Evolutionary conservation across 2,113 vertebrate genomes (phyloP).

Genomic region (Gila orcuttii): DNA sequence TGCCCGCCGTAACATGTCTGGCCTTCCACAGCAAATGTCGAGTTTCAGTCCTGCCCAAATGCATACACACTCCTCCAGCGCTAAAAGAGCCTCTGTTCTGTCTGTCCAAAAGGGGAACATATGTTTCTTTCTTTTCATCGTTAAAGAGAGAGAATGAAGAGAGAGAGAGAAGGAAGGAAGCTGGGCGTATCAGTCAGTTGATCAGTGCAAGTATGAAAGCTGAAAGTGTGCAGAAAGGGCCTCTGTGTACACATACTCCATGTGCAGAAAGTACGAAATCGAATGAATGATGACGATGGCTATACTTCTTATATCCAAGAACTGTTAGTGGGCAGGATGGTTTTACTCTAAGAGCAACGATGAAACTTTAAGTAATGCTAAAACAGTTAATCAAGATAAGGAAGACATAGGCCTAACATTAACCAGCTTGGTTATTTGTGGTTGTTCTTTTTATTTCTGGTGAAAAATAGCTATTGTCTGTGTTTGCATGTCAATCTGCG

Average conservation of each 20-base stretch:
- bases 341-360: not conserved
- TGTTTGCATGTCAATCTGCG: not conserved
- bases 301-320: not conserved
- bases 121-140: conserved; percentile 36
- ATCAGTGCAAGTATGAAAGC: conserved; percentile 60
- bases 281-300: not conserved
- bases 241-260: conserved; percentile 62
- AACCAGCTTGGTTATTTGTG: not conserved
- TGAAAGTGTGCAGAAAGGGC: conserved; percentile 62
- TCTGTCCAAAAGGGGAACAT: conserved; percentile 28
- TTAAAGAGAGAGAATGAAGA: conserved; percentile 22
- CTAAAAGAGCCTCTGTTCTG: conserved; percentile 34
- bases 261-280: not conserved
- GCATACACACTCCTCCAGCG: conserved; percentile 23
- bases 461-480: not conserved
- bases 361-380: not conserved
- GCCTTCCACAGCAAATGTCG: not conserved
- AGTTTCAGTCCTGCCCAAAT: conserved; percentile 29
- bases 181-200: conserved; percentile 57
- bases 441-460: not conserved
- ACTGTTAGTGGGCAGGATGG: conserved; percentile 3
- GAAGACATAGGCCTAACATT: not conserved
- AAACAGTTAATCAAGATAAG: not conserved
- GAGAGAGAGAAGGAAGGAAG: conserved; percentile 62
- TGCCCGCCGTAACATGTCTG: conserved; percentile 26